Conservation (phyloP, 2,113 vertebrate species). For the Sciurus niger region DNA sequence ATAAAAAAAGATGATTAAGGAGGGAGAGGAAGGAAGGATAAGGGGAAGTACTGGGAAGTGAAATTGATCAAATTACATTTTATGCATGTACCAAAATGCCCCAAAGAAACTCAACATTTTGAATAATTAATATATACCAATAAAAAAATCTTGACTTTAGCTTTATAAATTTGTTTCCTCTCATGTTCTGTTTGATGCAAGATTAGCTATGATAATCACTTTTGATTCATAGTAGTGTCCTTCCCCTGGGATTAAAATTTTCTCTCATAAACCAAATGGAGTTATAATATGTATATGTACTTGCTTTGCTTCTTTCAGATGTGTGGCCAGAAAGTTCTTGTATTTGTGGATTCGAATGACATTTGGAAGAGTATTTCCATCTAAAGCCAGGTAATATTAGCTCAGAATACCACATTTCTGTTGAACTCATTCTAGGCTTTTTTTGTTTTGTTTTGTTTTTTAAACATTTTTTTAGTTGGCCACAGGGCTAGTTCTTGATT, state of each 20-base stretch:
- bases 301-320: conserved; percentile 87
- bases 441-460: neutral
- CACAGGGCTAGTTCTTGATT: no score
- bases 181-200: neutral
- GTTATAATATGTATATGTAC: neutral
- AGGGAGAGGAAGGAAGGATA: no score
- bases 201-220: neutral
- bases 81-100: neutral
- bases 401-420: neutral
- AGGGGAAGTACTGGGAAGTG: neutral
- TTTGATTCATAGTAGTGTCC: neutral
- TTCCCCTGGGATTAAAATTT: neutral
- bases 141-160: neutral
- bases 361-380: conserved; percentile 93
- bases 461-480: no score
- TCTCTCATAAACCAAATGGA: neutral
- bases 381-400: conserved; percentile 91
- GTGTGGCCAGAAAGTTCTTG: conserved; percentile 94
- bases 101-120: neutral
- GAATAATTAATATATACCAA: neutral
- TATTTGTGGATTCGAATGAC: conserved; percentile 92
- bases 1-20: no score
- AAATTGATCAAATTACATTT: neutral
- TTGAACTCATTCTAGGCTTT: neutral
- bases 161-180: conserved; percentile 31